A percentile compares a stretch with the other conserved stretches of the same genome.
These are phyloP conservation scores for Aurelia sp. DNA, from an alignment of 30 jellyfish, hydroid and myxozoan genomes.

Conservation along the genomic window DNA sequence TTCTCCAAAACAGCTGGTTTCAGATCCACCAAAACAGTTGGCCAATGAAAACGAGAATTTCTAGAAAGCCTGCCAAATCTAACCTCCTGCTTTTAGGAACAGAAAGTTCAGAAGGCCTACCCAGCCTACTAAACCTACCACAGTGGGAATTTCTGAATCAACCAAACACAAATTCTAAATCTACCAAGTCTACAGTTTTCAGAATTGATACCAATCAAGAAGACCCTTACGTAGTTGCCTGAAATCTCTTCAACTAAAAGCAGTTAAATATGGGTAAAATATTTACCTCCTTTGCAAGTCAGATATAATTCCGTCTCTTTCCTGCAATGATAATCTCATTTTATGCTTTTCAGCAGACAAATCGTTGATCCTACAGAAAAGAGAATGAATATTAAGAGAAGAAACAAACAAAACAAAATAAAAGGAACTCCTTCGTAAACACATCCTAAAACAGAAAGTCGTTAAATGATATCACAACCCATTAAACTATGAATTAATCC, in stretches of 20 bases:
- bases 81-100: no score
- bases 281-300: slow-evolving; percentile 90
- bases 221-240: background rate
- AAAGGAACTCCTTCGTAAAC: no score
- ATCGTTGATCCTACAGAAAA: slow-evolving; percentile 47
- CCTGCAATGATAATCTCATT: slow-evolving; percentile 77
- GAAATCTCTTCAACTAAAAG: background rate
- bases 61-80: no score
- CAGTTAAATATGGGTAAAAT: background rate
- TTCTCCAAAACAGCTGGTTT: no score
- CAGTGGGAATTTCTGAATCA: no score
- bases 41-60: no score
- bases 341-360: slow-evolving; percentile 75
- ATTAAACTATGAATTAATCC: background rate
- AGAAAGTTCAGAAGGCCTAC: no score
- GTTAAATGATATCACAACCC: background rate
- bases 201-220: background rate
- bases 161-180: background rate
- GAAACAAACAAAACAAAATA: no score
- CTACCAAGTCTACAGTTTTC: background rate
- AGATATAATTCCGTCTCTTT: slow-evolving; percentile 87
- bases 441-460: no score
- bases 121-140: no score
- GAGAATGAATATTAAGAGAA: no score
- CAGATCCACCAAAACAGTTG: no score